Conservation (phyloP, 2,888 invertebrate species). For the Andrena minutula region DNA sequence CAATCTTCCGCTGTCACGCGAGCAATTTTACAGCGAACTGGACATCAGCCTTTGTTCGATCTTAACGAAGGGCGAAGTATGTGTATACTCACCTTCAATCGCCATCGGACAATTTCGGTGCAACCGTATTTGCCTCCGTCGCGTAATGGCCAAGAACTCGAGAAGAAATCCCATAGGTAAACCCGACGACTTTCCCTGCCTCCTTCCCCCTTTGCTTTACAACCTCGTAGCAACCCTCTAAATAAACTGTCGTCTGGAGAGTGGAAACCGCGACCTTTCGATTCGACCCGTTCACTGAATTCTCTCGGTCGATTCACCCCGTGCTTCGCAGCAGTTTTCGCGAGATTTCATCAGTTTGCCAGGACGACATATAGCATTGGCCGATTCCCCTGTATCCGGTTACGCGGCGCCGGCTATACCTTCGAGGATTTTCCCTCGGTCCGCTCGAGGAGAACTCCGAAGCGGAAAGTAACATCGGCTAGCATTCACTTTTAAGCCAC, state of each 20-base stretch:
- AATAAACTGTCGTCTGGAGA: constrained; percentile 49
- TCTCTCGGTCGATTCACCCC: constrained; percentile 48
- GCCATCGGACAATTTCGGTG: not conserved
- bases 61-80: not conserved
- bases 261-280: constrained; percentile 21
- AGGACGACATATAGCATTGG: constrained; percentile 22
- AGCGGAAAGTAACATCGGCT: constrained; percentile 16
- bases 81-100: too few relatives aligned
- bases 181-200: constrained; percentile 1
- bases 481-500: constrained; percentile 19
- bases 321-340: constrained; percentile 29
- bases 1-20: not conserved
- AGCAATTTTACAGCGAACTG: constrained; percentile 2
- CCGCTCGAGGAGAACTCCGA: not conserved
- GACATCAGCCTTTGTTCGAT: not conserved
- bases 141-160: not conserved
- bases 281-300: constrained; percentile 28
- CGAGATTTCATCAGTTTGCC: constrained; percentile 52
- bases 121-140: too few relatives aligned
- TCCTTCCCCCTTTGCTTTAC: not conserved
- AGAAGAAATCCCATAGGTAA: constrained; percentile 12
- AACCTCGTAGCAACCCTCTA: constrained; percentile 30
- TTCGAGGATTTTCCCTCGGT: constrained; percentile 13
- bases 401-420: constrained; percentile 28
- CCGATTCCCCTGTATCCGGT: constrained; percentile 34